Evolutionary conservation across 2,797 vertebrate species (phyloP).

Genomic region (Poeciliopsis turneri): DNA sequence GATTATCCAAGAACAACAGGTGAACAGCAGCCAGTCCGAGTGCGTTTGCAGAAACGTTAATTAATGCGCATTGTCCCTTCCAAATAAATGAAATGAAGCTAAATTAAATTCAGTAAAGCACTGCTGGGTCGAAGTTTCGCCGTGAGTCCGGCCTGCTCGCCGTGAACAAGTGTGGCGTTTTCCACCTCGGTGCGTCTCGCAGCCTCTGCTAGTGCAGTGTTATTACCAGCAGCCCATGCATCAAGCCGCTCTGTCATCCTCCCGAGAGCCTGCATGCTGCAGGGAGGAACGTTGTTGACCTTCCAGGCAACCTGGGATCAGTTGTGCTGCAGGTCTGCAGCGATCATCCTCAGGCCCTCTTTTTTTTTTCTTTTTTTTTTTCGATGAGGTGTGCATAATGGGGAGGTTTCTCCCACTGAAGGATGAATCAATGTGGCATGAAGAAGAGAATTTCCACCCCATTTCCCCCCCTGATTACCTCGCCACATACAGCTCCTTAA

Average conservation of each 20-base stretch:
- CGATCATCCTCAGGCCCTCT: conserved; percentile 66
- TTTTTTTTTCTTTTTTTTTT: conserved; percentile 19
- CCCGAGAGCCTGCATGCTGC: conserved; percentile 57
- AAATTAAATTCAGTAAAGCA: too few species aligned
- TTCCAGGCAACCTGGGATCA: conserved; percentile 68
- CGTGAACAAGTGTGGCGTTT: conserved; percentile 12
- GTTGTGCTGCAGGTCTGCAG: conserved; percentile 40
- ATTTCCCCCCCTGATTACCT: conserved; percentile 87
- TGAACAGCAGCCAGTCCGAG: too few species aligned
- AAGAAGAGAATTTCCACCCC: conserved; percentile 86
- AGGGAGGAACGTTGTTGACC: conserved; percentile 62
- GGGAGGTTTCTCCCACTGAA: conserved; percentile 82
- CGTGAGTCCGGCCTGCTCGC: conserved; percentile 1
- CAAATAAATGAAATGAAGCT: too few species aligned
- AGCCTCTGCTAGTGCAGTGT: conserved; percentile 18
- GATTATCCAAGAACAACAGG: too few species aligned
- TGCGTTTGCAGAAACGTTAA: too few species aligned
- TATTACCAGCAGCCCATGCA: conserved; percentile 57
- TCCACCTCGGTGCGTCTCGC: conserved; percentile 22
- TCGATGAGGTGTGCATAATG: conserved; percentile 81
- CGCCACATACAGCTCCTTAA: conserved; percentile 83
- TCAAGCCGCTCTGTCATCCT: conserved; percentile 45
- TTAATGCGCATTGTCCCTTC: too few species aligned
- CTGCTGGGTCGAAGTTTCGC: not conserved
- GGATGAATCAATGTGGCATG: conserved; percentile 88